phyloP scores from a whole-genome alignment of 1,140 invertebrate genomes.

The Coboldia fuscipes region DNA sequence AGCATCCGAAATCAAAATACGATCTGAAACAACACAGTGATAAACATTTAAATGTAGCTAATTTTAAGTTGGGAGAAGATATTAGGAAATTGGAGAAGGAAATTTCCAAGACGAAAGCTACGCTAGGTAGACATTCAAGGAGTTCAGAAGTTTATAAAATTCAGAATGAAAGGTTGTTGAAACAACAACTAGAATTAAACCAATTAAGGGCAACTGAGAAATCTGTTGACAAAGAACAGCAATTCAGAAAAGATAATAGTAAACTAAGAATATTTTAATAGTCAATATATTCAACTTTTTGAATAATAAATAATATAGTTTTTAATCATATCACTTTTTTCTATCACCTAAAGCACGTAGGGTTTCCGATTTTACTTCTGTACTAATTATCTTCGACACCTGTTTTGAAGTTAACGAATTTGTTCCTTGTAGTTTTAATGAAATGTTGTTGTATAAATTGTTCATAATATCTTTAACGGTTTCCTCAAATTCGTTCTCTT shows the following conservation, averaged over 20 bases:
- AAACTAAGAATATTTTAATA: constrained; percentile 42
- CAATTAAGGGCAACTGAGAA: constrained; percentile 33
- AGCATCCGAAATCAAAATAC: constrained; percentile 7
- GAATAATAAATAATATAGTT: too few relatives aligned
- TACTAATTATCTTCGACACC: too few relatives aligned
- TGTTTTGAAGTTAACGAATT: too few relatives aligned
- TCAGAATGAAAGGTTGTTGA: constrained; percentile 31
- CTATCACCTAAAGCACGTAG: too few relatives aligned
- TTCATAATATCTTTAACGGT: too few relatives aligned
- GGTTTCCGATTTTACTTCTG: too few relatives aligned
- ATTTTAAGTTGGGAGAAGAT: constrained; percentile 49
- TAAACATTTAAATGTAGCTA: constrained; percentile 49
- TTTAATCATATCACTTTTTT: too few relatives aligned
- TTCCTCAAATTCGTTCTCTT: too few relatives aligned
- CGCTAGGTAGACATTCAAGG: constrained; percentile 32
- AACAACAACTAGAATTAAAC: constrained; percentile 35
- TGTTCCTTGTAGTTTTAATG: too few relatives aligned
- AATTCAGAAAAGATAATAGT: constrained; percentile 38
- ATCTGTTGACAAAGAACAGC: constrained; percentile 43
- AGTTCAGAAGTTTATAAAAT: constrained; percentile 31
- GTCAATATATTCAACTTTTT: too few relatives aligned
- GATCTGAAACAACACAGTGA: constrained; percentile 33
- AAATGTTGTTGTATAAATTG: too few relatives aligned
- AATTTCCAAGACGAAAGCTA: constrained; percentile 37
- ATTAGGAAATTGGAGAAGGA: constrained; percentile 42